Evolutionary conservation across 1,140 invertebrate species (phyloP).

Genomic region (Zelostemma sp.): DNA sequence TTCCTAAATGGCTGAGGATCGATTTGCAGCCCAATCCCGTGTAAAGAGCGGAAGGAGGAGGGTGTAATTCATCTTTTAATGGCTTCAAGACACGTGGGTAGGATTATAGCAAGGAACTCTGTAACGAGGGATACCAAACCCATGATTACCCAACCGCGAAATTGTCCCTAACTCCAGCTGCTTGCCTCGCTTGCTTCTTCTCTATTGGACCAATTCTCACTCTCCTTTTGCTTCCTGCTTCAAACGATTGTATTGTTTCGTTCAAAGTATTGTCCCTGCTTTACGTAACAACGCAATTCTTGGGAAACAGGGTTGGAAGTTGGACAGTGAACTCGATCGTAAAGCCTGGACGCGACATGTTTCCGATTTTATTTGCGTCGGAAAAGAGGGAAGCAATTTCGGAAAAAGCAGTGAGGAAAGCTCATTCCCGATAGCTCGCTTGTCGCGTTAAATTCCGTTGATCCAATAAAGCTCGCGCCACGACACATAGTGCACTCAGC

Average conservation of each 20-base stretch:
- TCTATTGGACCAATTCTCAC: conserved; percentile 26
- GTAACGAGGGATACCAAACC: conserved; percentile 32
- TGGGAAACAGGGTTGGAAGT: conserved; percentile 19
- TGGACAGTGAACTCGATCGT: conserved; percentile 19
- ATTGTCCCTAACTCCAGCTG: conserved; percentile 30
- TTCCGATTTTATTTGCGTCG: conserved; percentile 25
- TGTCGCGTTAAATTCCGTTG: conserved; percentile 25
- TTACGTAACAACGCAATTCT: conserved; percentile 26
- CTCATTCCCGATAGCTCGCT: conserved; percentile 11
- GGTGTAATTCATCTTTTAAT: conserved; percentile 40
- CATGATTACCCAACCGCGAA: conserved; percentile 45
- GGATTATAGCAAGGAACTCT: conserved; percentile 25
- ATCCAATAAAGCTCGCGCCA: conserved; percentile 25
- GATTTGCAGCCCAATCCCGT: conserved; percentile 8
- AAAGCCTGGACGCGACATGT: conserved; percentile 12
- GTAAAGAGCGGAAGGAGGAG: conserved; percentile 17
- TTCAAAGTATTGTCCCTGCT: conserved; percentile 17
- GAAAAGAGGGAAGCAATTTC: conserved; percentile 17
- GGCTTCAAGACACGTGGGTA: conserved; percentile 23
- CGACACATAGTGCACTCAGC: conserved; percentile 10
- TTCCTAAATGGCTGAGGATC: conserved; percentile 20
- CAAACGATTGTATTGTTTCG: neutral
- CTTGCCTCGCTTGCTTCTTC: conserved; percentile 6
- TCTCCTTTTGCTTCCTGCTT: neutral
- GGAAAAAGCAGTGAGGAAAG: conserved; percentile 13